Conservation (phyloP, 2,888 invertebrate species). For the Nomada ruficornis region DNA sequence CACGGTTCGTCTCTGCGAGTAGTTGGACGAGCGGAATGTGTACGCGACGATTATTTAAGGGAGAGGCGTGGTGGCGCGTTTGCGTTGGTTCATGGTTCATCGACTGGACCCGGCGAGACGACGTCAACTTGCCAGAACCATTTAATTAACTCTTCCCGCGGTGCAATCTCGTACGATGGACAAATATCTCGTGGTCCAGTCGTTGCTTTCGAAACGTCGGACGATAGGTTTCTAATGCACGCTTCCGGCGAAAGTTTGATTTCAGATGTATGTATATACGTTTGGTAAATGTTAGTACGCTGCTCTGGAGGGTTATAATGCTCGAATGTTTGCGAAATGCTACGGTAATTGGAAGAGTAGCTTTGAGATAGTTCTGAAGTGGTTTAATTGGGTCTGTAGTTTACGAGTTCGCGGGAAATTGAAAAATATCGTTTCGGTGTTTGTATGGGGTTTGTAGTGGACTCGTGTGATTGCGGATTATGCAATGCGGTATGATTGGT, state of each 20-base stretch:
- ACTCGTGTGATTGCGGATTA: background rate
- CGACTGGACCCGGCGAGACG: conserved; percentile 61
- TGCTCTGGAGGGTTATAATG: background rate
- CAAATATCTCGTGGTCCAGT: conserved; percentile 42
- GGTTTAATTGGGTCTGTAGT: background rate
- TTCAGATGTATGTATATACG: background rate
- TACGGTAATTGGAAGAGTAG: background rate
- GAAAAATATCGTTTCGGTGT: background rate
- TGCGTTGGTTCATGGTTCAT: conserved; percentile 65
- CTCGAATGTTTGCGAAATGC: background rate
- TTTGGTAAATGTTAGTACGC: background rate
- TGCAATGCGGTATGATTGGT: too few relatives aligned
- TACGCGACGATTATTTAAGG: conserved; percentile 63
- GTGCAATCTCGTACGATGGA: conserved; percentile 56
- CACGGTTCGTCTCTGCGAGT: conserved; percentile 23
- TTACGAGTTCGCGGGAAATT: background rate
- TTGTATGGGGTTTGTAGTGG: background rate
- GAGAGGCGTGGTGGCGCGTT: conserved; percentile 55
- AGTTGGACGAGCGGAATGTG: conserved; percentile 38
- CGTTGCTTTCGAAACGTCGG: background rate
- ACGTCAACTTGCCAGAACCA: conserved; percentile 65
- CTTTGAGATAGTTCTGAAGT: background rate
- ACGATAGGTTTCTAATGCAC: background rate
- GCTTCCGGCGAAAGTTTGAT: background rate
- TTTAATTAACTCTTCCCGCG: conserved; percentile 69